These are phyloP conservation scores for Coregonus clupeaformis DNA, from an alignment of 2,113 vertebrate genomes.

Conservation along the genomic window DNA sequence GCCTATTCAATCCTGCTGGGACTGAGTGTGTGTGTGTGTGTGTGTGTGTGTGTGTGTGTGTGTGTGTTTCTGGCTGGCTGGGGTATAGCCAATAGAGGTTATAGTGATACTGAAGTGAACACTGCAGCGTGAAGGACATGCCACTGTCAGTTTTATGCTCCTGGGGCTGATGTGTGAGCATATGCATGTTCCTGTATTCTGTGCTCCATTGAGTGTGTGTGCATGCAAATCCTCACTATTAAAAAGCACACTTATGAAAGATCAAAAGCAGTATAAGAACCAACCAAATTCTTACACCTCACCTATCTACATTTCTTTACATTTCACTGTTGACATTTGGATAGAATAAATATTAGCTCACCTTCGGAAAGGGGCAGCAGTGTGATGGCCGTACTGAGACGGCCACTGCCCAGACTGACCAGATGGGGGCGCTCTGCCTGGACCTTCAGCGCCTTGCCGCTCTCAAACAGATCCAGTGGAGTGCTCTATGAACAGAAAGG, in stretches of 20 bases:
- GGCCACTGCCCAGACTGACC: slow-evolving; percentile 92
- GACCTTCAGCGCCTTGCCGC: slow-evolving; percentile 86
- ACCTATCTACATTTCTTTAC: no score
- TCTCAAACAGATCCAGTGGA: slow-evolving; percentile 86
- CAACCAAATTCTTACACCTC: no score
- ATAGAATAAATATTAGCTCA: slow-evolving; percentile 58
- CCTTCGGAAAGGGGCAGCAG: slow-evolving; percentile 91
- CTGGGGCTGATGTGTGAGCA: not conserved
- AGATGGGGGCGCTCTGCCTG: slow-evolving; percentile 91
- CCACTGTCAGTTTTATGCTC: not conserved
- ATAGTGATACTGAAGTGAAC: no score
- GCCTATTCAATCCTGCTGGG: not conserved
- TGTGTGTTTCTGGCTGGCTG: not conserved
- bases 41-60: slow-evolving; percentile 10
- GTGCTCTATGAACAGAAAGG: slow-evolving; percentile 75
- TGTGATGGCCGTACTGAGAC: slow-evolving; percentile 90
- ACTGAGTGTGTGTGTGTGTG: not conserved
- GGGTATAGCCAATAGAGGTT: not conserved
- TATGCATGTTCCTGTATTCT: not conserved
- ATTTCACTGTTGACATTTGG: not conserved
- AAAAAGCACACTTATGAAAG: no score
- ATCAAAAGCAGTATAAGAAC: no score
- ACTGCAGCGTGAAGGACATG: not conserved
- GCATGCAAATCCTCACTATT: not conserved
- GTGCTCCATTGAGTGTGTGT: not conserved